A percentile compares a stretch with the other conserved stretches of the same genome.
These are phyloP conservation scores for Littorina saxatilis DNA, from an alignment of 1,140 invertebrate genomes.

Conservation along the genomic window DNA sequence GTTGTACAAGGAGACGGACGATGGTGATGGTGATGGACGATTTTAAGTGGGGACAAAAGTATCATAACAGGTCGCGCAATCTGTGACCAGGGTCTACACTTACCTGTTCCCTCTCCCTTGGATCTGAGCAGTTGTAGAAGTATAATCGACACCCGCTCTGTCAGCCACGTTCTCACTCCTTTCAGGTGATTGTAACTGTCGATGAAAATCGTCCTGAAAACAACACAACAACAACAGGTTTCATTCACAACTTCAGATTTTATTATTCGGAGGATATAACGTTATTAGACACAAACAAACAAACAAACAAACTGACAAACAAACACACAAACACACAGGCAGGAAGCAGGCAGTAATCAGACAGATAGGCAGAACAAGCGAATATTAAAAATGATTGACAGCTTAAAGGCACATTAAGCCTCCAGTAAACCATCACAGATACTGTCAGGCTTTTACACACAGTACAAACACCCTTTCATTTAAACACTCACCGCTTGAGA, in stretches of 20 bases:
- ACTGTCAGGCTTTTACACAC: too few species aligned
- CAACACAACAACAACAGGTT: neutral
- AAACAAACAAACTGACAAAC: neutral
- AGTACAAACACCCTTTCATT: too few species aligned
- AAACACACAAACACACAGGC: conserved; percentile 1
- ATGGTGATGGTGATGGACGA: too few species aligned
- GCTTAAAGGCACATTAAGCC: neutral
- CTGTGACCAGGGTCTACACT: too few species aligned
- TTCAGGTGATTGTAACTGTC: conserved; percentile 30
- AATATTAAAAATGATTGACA: neutral
- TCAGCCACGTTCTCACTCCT: conserved; percentile 10
- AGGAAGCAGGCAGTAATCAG: neutral
- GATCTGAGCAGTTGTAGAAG: neutral
- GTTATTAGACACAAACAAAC: neutral
- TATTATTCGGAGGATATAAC: too few species aligned
- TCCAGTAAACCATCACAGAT: too few species aligned
- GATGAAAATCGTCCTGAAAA: conserved; percentile 32
- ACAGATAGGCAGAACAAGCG: neutral
- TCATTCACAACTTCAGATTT: too few species aligned
- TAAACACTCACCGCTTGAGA: too few species aligned
- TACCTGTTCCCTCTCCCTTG: conserved; percentile 15
- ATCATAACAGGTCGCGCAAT: too few species aligned
- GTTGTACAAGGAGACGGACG: too few species aligned
- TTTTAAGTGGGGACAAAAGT: too few species aligned
- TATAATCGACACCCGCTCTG: conserved; percentile 17